Evolutionary conservation across 1,140 invertebrate species (phyloP), one percentile per base, ranked within the genome.

Genomic region (Trachymyrmex cornetzi): DNA sequence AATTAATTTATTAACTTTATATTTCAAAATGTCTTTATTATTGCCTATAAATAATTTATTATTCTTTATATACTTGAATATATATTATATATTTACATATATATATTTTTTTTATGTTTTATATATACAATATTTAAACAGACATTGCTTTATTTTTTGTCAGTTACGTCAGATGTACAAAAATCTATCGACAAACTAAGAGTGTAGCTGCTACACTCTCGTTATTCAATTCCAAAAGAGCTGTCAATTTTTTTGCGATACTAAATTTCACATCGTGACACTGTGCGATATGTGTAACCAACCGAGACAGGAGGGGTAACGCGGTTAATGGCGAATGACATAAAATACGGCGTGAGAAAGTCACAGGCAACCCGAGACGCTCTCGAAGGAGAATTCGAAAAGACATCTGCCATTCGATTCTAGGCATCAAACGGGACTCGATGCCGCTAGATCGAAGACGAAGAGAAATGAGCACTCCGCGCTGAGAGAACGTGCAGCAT

Each of bases 391-490:
- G 72, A 85, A 85, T 85, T 85, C 74, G 74, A 85, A 77, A 85
- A 55, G 74, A 85, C 75, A 50, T 84, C 30, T 80, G 61, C 67
- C 55, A 87, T 84, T 87, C 66, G 79, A 87, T 84, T 44, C n/a
- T 11, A 16, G 61, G 19, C 30, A 75, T 67, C 48, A 57, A 55
- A 14, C 38, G 30, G 34, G 7, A 63, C 48, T 66, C 64, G 63
- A 80, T 67, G 27, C 38, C n/a, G 61, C 30, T 48, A 44, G 50
- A 30, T 55, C 44, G 77, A 53, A 82, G 66, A 84, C 79, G 86
- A 74, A 84, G 67, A 84, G 48, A 75, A 87, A 87, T 59, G 80
- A 75, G 77, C 85, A 69, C 64, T 81, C 27, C 48, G 34, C 44
- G 77, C 64, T 55, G 50, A 71, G 67, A 64, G 48, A 74, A 84